These are phyloP conservation scores for Scleropages formosus DNA, from an alignment of 2,797 vertebrate species.

Conservation along the genomic window DNA sequence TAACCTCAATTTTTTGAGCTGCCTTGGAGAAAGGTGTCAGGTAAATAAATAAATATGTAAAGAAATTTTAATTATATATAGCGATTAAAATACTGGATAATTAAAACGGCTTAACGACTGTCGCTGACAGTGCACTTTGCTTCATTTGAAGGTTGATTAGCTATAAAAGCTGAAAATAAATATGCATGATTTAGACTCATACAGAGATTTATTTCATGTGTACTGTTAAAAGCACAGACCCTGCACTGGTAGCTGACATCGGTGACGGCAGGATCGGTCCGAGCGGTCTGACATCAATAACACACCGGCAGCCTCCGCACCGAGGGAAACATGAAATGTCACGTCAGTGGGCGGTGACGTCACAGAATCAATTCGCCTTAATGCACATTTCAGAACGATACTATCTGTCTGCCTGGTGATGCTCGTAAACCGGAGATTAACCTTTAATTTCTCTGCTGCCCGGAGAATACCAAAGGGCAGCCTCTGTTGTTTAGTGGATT, in stretches of 20 bases:
- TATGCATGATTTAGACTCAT: no score
- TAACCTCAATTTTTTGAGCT: no score
- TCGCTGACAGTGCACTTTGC: no score
- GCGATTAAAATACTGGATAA: no score
- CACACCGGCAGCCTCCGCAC: background rate
- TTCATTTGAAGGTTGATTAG: no score
- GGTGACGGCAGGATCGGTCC: no score
- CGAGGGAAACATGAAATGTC: slow-evolving; percentile 63
- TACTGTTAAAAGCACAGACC: background rate
- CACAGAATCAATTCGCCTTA: slow-evolving; percentile 64
- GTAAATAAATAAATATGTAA: no score
- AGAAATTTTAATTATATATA: no score
- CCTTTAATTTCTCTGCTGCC: slow-evolving; percentile 63
- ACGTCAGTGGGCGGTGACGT: slow-evolving; percentile 63
- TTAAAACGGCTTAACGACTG: no score
- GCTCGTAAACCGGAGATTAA: slow-evolving; percentile 75
- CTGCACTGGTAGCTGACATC: background rate
- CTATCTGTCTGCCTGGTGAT: slow-evolving; percentile 70
- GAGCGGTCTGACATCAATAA: background rate
- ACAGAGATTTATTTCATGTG: background rate
- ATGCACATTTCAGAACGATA: slow-evolving; percentile 68
- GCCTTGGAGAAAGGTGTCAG: no score
- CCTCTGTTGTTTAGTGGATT: slow-evolving; percentile 67
- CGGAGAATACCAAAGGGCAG: slow-evolving; percentile 69
- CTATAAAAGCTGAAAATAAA: no score